Evolutionary conservation across 2,113 vertebrate species (phyloP), one percentile per base, ranked within the genome.

Genomic region (Tychaedon coryphoeus): DNA sequence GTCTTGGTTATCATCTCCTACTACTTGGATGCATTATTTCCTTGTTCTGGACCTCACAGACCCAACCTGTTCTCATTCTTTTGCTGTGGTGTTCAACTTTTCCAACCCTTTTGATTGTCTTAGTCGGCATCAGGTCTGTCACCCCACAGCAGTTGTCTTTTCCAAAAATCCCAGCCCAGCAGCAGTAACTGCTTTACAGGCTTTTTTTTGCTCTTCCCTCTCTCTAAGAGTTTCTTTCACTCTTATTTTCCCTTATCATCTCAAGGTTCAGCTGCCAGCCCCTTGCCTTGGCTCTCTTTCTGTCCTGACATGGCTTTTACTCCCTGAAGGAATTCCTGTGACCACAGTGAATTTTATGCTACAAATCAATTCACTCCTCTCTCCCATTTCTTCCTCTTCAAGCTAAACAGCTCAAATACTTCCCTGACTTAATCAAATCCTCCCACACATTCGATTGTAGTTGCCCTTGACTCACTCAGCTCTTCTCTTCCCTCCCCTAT

Each of bases 351-450:
- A 88, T 95, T 88, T 92, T 80, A 75, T 94, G 67, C 42, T 86
- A 58, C 47, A 86, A 88, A 94, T 93, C 74, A 86, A 83, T 94
- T 70, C 42, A 62, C 43, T 80, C 31, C 12, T 88, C 67, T 93
- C n/a, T 88, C 33, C 60, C 34, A 70, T 88, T 90, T 80, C 79
- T 77, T 45, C 75, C 60, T 83, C 56, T 88, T 62, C 4, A 7
- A 93, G 67, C 58, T 80, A 90, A 96, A 92, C 38, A 88, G 48
- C 88, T 90, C 69, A 6, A 80, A 92, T 73, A 80, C 72, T 88
- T 93, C 69, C 67, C 67, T 65, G 79, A 92, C 82, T 97, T 93
- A 92, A 96, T 90, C 70, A 95, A 94, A 80, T 90, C 94, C 91
- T 97, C 92, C 90, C 90, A 95, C 92, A 70, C 71, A 62, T 58